phyloP scores from a whole-genome alignment of 1,140 invertebrate species.

The Melipona quadrifasciata region DNA sequence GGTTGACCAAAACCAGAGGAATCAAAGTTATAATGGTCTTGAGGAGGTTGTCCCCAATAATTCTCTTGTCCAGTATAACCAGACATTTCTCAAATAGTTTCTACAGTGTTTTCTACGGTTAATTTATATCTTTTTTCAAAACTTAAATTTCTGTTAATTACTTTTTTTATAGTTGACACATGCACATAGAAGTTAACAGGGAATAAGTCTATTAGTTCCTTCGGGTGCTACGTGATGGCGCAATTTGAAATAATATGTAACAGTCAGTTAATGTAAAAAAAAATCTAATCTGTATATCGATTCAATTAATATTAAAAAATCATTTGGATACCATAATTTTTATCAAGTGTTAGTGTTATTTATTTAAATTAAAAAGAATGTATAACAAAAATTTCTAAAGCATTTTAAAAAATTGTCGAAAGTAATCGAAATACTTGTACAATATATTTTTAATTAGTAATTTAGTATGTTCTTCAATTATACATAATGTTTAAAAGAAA shows the following conservation, averaged over 20 bases:
- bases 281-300: not conserved
- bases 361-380: too few relatives aligned
- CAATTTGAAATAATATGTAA: too few relatives aligned
- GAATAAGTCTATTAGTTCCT: not conserved
- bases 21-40: slow-evolving; percentile 76
- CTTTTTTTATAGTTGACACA: not conserved
- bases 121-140: not conserved
- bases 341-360: not conserved
- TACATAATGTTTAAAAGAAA: too few relatives aligned
- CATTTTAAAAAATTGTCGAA: too few relatives aligned
- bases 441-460: too few relatives aligned
- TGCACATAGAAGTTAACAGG: not conserved
- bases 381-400: too few relatives aligned
- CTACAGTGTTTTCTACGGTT: too few relatives aligned
- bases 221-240: not conserved
- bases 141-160: not conserved
- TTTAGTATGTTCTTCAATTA: too few relatives aligned
- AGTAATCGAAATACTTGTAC: too few relatives aligned
- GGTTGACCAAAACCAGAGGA: slow-evolving; percentile 74
- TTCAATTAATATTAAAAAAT: not conserved
- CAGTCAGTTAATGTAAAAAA: too few relatives aligned
- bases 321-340: not conserved
- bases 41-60: slow-evolving; percentile 72
- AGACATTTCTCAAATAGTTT: slow-evolving; percentile 66
- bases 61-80: slow-evolving; percentile 72